Evolutionary conservation across 2,113 vertebrate genomes (phyloP).

Genomic region (Mola mola): DNA sequence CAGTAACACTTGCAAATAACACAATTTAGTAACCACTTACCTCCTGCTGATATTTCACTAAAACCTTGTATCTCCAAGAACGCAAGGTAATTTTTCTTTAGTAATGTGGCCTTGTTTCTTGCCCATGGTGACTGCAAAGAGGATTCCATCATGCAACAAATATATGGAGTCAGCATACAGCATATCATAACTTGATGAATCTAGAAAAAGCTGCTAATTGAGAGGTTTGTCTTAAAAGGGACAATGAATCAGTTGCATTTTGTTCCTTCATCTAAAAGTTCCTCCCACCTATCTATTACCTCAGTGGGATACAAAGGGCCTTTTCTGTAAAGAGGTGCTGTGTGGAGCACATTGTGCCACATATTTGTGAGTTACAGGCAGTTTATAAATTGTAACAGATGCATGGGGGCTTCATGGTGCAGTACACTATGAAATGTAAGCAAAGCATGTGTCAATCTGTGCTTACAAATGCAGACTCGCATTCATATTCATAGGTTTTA

Average conservation of each 20-base stretch:
- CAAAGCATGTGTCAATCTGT: slow-evolving; percentile 20
- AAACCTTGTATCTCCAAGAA: too few relatives aligned
- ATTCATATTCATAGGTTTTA: background rate
- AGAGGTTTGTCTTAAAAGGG: slow-evolving; percentile 11
- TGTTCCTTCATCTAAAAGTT: slow-evolving; percentile 33
- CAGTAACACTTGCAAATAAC: too few relatives aligned
- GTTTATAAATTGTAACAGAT: slow-evolving; percentile 74
- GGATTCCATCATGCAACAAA: too few relatives aligned
- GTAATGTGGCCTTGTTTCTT: background rate
- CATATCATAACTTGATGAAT: slow-evolving; percentile 4
- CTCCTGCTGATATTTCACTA: too few relatives aligned
- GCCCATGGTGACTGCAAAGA: background rate
- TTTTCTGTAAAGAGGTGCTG: slow-evolving; percentile 66
- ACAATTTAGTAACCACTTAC: too few relatives aligned
- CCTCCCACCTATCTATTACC: slow-evolving; percentile 47
- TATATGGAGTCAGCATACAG: background rate
- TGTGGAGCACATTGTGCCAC: slow-evolving; percentile 56
- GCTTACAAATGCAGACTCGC: too few relatives aligned
- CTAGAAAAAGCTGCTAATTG: slow-evolving; percentile 6
- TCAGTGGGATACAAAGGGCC: slow-evolving; percentile 45
- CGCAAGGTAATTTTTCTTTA: too few relatives aligned
- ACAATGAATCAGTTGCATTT: slow-evolving; percentile 19
- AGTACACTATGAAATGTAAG: slow-evolving; percentile 32
- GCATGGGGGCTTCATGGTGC: slow-evolving; percentile 54
- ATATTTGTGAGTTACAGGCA: slow-evolving; percentile 54